phyloP scores from a whole-genome alignment of 1,140 invertebrate genomes.

The Drosophila auraria region DNA sequence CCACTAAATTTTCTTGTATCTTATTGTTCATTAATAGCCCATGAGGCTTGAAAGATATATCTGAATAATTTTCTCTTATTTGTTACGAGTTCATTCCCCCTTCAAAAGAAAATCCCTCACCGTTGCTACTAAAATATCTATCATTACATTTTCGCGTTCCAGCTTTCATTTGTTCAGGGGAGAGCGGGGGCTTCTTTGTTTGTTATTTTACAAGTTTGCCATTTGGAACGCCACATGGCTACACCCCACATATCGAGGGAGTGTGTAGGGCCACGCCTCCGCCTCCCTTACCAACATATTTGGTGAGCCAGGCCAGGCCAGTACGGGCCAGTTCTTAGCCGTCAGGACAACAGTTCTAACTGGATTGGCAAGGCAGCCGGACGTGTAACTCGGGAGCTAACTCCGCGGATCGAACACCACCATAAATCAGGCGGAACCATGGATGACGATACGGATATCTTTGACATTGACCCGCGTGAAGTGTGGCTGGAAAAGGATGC shows the following conservation, averaged over 20 bases:
- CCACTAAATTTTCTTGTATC: background rate
- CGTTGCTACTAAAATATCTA: conserved; percentile 37
- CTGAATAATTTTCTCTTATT: too few relatives aligned
- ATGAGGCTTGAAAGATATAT: background rate
- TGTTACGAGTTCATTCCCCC: background rate
- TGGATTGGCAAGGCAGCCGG: conserved; percentile 55
- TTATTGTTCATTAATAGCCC: background rate
- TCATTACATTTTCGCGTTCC: conserved; percentile 44
- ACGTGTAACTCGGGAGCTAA: conserved; percentile 46
- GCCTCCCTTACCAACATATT: conserved; percentile 32
- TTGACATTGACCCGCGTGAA: conserved; percentile 76
- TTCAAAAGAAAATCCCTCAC: conserved; percentile 1
- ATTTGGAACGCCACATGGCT: conserved; percentile 40
- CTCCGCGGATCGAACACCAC: conserved; percentile 16
- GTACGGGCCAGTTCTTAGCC: conserved; percentile 16
- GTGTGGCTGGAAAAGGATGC: conserved; percentile 87
- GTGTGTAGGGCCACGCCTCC: conserved; percentile 33
- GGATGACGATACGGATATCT: conserved; percentile 68
- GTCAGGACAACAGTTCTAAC: conserved; percentile 48
- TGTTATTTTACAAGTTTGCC: conserved; percentile 59
- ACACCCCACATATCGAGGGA: conserved; percentile 34
- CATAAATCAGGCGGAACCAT: conserved; percentile 42
- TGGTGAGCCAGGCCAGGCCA: conserved; percentile 27
- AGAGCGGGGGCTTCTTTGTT: conserved; percentile 32
- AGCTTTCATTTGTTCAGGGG: conserved; percentile 24